Base-by-base conservation (phyloP, 2,113 vertebrate species). In the Archocentrus centrarchus region DNA sequence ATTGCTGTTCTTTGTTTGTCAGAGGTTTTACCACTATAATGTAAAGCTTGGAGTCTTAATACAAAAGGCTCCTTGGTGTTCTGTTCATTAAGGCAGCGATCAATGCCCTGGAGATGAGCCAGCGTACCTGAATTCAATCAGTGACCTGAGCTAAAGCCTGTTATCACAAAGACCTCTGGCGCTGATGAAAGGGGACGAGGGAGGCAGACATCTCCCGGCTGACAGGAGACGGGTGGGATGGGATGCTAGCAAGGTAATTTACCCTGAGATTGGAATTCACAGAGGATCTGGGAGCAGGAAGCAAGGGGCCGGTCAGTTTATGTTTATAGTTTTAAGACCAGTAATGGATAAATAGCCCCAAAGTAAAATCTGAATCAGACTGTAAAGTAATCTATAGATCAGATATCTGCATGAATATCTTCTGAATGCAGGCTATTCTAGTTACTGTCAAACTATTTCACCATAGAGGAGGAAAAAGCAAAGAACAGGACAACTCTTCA, bases 41-140 rank as follows among this genome's bases (percentile, higher is more conserved):
- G 83, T 82, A 86, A 88, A 91, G 55, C 82, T 66, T 2, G 57
- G 75, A 86, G 85, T 70, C 84, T 50, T 64, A 82, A 87, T 85
- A 57, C n/a, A 27, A 85, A 80, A 89, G 92, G 91, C 91, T 94
- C 93, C 94, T 20, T 14, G 61, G 70, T 41, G 94, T 93, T 93
- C 90, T 92, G 90, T 90, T 93, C 88, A 92, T 92, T 90, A 89
- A 84, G 89, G 91, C 86, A 80, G 63, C 76, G 75, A 92, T 94
- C 91, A 86, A 92, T 93, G 83, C 59, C 30, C 83, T 84, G 90
- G 91, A 91, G 94, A 93, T 89, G 85, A 94, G 89, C 70, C 79
- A 59, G 58, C 86, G 83, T 83, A 91, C 89, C 89, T 90, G 92
- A 94, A 94, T 94, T 86, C 59, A 94, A 94, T 94, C 92, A 93